These are phyloP conservation scores for Chelonia mydas DNA, from an alignment of 2,797 vertebrate species.

Conservation along the genomic window DNA sequence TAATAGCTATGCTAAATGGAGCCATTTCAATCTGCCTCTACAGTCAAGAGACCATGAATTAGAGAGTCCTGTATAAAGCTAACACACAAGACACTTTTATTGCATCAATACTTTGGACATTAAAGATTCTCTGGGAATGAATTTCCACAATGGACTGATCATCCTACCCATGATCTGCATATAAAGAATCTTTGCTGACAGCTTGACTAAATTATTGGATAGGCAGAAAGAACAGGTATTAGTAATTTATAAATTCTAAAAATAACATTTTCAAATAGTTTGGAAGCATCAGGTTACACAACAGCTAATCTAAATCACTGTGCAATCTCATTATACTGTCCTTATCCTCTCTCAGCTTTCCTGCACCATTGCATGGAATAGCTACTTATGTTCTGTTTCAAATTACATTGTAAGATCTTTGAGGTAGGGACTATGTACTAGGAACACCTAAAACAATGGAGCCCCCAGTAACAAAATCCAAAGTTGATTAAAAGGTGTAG, in stretches of 20 bases:
- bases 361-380: not conserved
- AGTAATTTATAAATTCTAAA: not conserved
- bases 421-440: not conserved
- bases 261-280: not conserved
- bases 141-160: not conserved
- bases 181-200: too few relatives aligned
- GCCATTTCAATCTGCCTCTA: not conserved
- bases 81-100: not conserved
- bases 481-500: not conserved
- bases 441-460: not conserved
- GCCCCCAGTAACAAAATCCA: not conserved
- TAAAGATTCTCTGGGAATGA: not conserved
- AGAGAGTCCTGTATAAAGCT: not conserved
- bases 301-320: not conserved
- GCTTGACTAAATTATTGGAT: too few relatives aligned
- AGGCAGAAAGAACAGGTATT: not conserved
- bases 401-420: not conserved
- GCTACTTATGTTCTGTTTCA: not conserved
- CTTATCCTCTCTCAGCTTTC: not conserved
- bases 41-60: not conserved
- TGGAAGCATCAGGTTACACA: not conserved
- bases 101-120: not conserved
- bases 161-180: too few relatives aligned
- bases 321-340: not conserved
- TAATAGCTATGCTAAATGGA: not conserved